These are phyloP conservation scores for Allacma fusca DNA, from an alignment of 2,888 invertebrate genomes.

Conservation along the genomic window DNA sequence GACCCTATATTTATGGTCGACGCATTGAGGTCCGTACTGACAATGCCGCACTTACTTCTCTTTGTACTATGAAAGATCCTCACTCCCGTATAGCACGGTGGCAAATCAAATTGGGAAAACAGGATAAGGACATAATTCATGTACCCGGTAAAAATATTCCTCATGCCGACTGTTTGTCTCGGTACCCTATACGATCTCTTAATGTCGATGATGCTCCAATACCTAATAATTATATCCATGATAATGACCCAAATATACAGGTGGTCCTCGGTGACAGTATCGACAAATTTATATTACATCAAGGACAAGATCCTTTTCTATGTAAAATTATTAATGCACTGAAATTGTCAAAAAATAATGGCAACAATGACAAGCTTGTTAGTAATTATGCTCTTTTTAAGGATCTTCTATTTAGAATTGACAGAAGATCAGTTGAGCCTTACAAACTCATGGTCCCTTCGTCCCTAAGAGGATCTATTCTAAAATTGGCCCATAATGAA, in stretches of 20 bases:
- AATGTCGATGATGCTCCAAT: too few species aligned
- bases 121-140: conserved; percentile 63
- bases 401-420: conserved; percentile 19
- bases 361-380: too few species aligned
- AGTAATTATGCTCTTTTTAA: conserved; percentile 23
- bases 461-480: background rate
- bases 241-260: background rate
- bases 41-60: conserved; percentile 66
- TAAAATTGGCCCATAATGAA: conserved; percentile 14
- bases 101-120: conserved; percentile 64
- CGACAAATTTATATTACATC: background rate
- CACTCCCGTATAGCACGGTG: conserved; percentile 65
- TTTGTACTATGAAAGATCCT: conserved; percentile 64
- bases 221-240: too few species aligned
- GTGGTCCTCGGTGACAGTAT: background rate
- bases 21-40: conserved; percentile 64
- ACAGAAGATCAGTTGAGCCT: background rate
- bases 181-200: conserved; percentile 45
- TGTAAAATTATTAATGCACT: background rate
- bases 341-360: conserved; percentile 13
- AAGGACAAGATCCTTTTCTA: background rate
- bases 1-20: conserved; percentile 64
- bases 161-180: conserved; percentile 63
- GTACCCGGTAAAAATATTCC: conserved; percentile 63
- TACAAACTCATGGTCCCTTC: conserved; percentile 32